Percentiles rank a stretch among this genome's conserved stretches.
phyloP scores from a whole-genome alignment of 2,797 vertebrate genomes.

The Ispidina lecontei region DNA sequence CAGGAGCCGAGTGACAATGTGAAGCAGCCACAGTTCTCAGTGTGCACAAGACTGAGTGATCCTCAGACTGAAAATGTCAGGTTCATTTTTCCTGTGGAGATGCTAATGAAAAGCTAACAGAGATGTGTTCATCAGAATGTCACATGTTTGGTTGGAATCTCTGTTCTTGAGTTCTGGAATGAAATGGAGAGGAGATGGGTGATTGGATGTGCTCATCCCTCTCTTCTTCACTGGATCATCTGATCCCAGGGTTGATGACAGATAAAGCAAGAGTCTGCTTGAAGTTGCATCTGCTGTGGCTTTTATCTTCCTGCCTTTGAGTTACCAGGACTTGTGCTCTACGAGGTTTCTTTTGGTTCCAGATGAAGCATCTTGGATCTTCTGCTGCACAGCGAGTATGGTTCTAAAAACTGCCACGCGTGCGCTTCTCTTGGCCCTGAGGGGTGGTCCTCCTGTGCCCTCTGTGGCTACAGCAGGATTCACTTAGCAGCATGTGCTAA shows the following conservation, averaged over 20 bases:
- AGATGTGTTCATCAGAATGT: neutral
- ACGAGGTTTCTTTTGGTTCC: neutral
- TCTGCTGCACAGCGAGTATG: neutral
- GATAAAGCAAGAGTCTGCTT: neutral
- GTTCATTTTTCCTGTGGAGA: neutral
- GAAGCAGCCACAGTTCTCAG: neutral
- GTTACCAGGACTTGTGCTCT: neutral
- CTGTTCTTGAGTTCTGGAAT: neutral
- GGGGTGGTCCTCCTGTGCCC: neutral
- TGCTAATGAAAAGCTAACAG: neutral
- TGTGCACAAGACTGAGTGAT: neutral
- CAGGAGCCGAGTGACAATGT: neutral
- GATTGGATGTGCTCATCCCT: neutral
- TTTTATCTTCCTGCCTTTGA: constrained; percentile 30
- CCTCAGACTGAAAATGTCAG: neutral
- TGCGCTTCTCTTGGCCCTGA: neutral
- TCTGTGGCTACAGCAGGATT: neutral
- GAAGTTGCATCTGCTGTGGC: neutral
- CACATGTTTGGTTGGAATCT: constrained; percentile 1
- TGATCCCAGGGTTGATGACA: neutral
- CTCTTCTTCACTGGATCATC: constrained; percentile 2
- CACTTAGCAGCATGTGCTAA: constrained; percentile 1
- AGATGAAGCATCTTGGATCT: neutral
- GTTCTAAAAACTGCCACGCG: neutral
- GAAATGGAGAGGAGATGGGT: neutral